phyloP scores from a whole-genome alignment of 2,797 vertebrate species.

The Mus spretus region DNA sequence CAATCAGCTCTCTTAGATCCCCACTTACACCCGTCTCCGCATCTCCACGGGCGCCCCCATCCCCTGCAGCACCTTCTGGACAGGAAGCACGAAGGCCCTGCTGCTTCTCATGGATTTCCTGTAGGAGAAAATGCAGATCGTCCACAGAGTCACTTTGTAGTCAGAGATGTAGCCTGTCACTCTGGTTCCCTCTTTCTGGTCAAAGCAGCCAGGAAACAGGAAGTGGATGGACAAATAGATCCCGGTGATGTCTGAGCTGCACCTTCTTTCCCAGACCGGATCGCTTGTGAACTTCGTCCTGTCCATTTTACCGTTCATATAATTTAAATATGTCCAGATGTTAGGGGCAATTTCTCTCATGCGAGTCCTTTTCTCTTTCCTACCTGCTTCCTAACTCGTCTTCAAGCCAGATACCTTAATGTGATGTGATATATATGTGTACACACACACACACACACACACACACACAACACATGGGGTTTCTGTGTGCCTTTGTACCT shows the following conservation, averaged over 20 bases:
- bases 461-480: not conserved
- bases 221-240: not conserved
- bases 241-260: not conserved
- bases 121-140: not conserved
- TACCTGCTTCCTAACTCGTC: not conserved
- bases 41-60: not conserved
- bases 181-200: not conserved
- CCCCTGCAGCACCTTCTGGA: not conserved
- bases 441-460: too few relatives aligned
- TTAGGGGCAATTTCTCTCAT: not conserved
- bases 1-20: not conserved
- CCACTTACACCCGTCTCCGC: not conserved
- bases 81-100: not conserved
- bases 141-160: not conserved
- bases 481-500: not conserved
- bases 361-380: not conserved
- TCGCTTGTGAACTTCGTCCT: not conserved
- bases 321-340: not conserved
- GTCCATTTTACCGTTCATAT: not conserved
- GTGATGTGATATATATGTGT: not conserved
- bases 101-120: not conserved
- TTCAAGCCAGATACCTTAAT: not conserved
- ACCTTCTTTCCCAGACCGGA: not conserved
- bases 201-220: not conserved
- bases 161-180: constrained; percentile 3